These are phyloP conservation scores for Bombylius discolor DNA, from an alignment of 2,888 invertebrate species.

Conservation along the genomic window DNA sequence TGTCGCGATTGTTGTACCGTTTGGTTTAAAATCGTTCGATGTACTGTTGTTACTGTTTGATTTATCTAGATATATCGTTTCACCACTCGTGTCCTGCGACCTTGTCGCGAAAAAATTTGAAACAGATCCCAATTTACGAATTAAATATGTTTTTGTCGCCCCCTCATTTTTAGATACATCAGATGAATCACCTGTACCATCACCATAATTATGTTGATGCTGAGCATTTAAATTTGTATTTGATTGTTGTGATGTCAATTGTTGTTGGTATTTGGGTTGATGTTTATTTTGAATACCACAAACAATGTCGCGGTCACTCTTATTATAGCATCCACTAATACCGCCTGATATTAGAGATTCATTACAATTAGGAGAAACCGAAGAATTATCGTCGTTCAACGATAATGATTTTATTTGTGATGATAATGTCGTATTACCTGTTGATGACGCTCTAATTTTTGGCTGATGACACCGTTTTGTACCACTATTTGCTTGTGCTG, in stretches of 20 bases:
- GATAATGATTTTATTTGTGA: neutral
- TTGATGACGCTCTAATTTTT: slow-evolving; percentile 36
- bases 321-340: slow-evolving; percentile 1
- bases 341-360: neutral
- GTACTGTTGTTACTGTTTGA: slow-evolving; percentile 35
- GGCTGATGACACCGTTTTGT: slow-evolving; percentile 25
- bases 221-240: slow-evolving; percentile 20
- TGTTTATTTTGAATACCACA: neutral
- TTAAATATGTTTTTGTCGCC: slow-evolving; percentile 53
- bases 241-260: slow-evolving; percentile 25
- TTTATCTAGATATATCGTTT: slow-evolving; percentile 40
- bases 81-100: slow-evolving; percentile 40
- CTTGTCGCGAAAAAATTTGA: slow-evolving; percentile 58
- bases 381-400: neutral
- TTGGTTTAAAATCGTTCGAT: slow-evolving; percentile 32
- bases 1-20: slow-evolving; percentile 21
- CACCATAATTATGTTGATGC: too few relatives aligned
- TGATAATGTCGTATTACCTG: slow-evolving; percentile 16
- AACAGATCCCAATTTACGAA: slow-evolving; percentile 60
- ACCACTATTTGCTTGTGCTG: slow-evolving; percentile 35
- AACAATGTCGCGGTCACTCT: neutral
- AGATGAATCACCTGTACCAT: neutral
- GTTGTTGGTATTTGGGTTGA: neutral
- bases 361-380: neutral
- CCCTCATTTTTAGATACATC: slow-evolving; percentile 41